These are phyloP conservation scores for Aldrovandia affinis DNA, from an alignment of 2,797 vertebrate species.

Conservation along the genomic window DNA sequence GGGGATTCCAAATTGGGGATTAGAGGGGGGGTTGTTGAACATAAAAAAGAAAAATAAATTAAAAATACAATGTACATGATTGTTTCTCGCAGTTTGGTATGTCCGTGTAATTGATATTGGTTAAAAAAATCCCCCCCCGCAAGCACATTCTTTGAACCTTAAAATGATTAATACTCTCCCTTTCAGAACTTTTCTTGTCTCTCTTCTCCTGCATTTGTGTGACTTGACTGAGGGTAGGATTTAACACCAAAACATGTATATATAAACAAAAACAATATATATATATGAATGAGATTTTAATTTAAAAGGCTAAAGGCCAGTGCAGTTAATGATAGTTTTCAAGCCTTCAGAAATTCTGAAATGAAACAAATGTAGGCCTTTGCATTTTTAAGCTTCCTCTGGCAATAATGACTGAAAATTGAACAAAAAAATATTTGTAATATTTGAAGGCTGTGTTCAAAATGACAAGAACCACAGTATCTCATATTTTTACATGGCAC, in stretches of 20 bases:
- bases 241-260: neutral
- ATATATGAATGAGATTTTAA: neutral
- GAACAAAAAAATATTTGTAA: conserved; percentile 26
- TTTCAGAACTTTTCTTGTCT: neutral
- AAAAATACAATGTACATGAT: too few species aligned
- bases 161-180: too few species aligned
- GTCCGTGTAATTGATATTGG: too few species aligned
- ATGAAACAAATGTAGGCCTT: neutral
- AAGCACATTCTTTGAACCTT: too few species aligned
- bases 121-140: too few species aligned
- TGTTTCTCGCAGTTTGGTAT: too few species aligned
- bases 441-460: conserved; percentile 21
- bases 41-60: too few species aligned
- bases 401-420: conserved; percentile 35
- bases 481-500: too few species aligned
- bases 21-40: too few species aligned
- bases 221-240: neutral
- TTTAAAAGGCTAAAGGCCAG: neutral
- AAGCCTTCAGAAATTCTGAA: neutral
- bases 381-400: conserved; percentile 28
- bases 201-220: neutral
- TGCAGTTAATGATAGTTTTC: neutral
- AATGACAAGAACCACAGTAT: neutral
- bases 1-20: too few species aligned
- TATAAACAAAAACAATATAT: too few species aligned